These are phyloP conservation scores for Loris lydekkerianus DNA, from an alignment of 2,797 vertebrate species.

Conservation along the genomic window DNA sequence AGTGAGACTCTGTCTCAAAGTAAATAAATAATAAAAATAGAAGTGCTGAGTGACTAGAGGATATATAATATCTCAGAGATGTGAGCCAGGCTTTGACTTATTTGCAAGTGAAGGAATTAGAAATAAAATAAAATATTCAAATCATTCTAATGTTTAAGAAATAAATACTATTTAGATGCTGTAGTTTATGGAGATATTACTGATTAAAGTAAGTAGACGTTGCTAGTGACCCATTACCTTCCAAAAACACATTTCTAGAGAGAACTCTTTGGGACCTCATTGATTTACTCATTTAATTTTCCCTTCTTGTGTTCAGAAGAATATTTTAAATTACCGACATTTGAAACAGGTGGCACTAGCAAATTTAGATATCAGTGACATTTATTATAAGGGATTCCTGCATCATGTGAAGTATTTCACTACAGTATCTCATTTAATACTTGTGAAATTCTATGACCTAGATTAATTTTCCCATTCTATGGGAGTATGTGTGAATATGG, in stretches of 20 bases:
- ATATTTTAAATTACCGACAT: background rate
- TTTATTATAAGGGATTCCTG: background rate
- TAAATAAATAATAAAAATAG: background rate
- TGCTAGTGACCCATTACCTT: background rate
- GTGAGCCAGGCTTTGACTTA: background rate
- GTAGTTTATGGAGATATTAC: background rate
- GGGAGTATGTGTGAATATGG: conserved; percentile 40
- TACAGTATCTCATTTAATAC: background rate
- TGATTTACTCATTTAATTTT: background rate
- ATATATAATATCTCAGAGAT: conserved; percentile 3
- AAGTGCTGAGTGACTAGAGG: background rate
- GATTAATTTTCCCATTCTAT: conserved; percentile 36
- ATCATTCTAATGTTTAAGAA: background rate
- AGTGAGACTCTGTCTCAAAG: too few relatives aligned
- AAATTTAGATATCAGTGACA: background rate
- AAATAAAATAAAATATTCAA: conserved; percentile 47
- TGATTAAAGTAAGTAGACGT: conserved; percentile 45
- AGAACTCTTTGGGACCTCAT: background rate
- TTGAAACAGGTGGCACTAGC: background rate
- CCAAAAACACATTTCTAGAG: conserved; percentile 10
- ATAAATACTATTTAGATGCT: background rate
- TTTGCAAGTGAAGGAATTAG: background rate
- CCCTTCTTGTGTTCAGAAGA: background rate
- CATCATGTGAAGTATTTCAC: background rate
- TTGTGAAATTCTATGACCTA: conserved; percentile 11